Base-by-base conservation (phyloP, 2,113 vertebrate species). In the Saccopteryx bilineata region DNA sequence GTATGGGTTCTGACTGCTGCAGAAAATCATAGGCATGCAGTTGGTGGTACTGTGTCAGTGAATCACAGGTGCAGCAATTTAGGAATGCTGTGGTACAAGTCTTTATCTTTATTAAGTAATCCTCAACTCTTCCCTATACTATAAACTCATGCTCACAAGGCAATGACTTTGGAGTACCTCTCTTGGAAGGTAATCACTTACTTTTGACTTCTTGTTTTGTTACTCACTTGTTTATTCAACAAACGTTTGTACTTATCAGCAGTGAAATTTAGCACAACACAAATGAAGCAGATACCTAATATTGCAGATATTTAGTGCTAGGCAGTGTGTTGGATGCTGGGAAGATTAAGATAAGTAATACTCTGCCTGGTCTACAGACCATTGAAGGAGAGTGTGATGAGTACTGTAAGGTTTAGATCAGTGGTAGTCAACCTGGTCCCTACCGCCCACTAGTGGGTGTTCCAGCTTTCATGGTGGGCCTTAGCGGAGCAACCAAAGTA, bases 161-260 rank as follows among this genome's bases (percentile, higher is more conserved):
- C 65, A 18, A 26, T 93, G 83, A 82, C 56, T 93, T 90, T 79
- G 90, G 33, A 91, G 63, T 83, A 78, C n/a, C 28, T 61, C 8
- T 50, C 7, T 14, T 87, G 56, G 69, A 78, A 87, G 75, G 31
- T 72, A 79, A 50, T 79, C 15, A 52, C 26, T 80, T 82, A 54
- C 75, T 95, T 96, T 93, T 92, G 48, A 91, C 78, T 87, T 92
- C 2, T 74, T 87, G 12, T 63, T 93, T 85, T 60, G 52, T 78
- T 81, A 54, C 21, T 46, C 11, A 26, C 48, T 91, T 95, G n/a
- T 91, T 83, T 95, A 66, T 87, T 83, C 17, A 86, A 26, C 26
- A 71, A 24, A 50, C 61, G 88, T 88, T 24, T 92, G 87, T 91
- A 58, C 54, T 82, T 85, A n/a, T 79, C 11, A 69, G 7, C 11